Base-by-base conservation (phyloP, 2,888 invertebrate species). In the Malacosoma neustria region DNA sequence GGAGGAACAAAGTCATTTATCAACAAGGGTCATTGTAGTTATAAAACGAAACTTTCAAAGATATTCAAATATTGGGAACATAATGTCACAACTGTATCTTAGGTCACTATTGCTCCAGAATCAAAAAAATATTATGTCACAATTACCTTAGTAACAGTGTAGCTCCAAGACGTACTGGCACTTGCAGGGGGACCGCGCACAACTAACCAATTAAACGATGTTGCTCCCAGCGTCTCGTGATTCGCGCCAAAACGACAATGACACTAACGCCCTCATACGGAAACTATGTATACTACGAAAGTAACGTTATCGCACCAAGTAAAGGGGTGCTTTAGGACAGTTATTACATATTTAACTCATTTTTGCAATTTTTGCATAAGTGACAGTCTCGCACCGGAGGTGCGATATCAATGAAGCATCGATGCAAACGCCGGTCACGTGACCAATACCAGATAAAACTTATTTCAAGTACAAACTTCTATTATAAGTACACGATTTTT, bases 401-500 rank as follows among this genome's bases (percentile, higher is more conserved):
- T 22, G 22, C 22, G 3, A 3, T 22, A 22, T 59, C 59, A 59
- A 52, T 59, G 54, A 53, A 42, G 35, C 38, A 38, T 56, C 47
- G 38, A 43, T 49, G 37, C 31, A 37, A 43, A 42, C 33, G 50
- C 40, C 37, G 43, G 71, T 51, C 80, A 77, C 80, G 81, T 77
- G 79, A 51, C 71, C 60, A 55, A 66, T 64, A 60, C 48, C 56
- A 53, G 72, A 79, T 74, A 65, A 64, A 65, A 62, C 57, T 61
- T 57, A 60, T 59, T 57, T 51, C 60, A 52, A 60, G 58, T 62
- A 60, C 67, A 61, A 64, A 64, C 54, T 72, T 72, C 64, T 68
- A 74, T 74, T 74, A 73, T 66, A 72, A 70, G 65, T 72, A 71
- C 68, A 69, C 64, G 66, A 73, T 77, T 81, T 55, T 82, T 82